A percentile compares a stretch with the other conserved stretches of the same genome.
These are phyloP conservation scores for Vanacampus margaritifer DNA, from an alignment of 2,113 vertebrate genomes.

Conservation along the genomic window DNA sequence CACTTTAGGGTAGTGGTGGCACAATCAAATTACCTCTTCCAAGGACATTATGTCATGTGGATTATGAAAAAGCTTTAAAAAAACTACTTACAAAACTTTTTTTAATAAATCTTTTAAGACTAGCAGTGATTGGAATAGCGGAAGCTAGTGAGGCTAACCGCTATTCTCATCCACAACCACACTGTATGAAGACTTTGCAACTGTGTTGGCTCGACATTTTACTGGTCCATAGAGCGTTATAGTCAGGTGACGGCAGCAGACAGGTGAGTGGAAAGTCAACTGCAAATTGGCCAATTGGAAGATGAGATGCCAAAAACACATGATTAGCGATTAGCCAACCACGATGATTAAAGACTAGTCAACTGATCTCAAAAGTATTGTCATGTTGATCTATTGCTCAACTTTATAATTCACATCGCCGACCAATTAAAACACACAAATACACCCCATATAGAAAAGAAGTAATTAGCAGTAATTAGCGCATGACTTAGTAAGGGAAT, in stretches of 20 bases:
- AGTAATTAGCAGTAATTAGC: conserved; percentile 71
- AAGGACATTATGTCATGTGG: background rate
- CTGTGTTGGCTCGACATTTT: too few species aligned
- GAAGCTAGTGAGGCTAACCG: too few species aligned
- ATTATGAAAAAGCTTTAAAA: background rate
- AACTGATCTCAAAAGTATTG: background rate
- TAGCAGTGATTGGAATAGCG: too few species aligned
- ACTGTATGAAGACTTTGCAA: too few species aligned
- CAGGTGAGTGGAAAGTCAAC: too few species aligned
- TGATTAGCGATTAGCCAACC: too few species aligned
- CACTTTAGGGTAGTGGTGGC: background rate
- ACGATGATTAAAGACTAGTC: background rate
- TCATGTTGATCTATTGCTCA: background rate
- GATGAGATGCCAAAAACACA: too few species aligned
- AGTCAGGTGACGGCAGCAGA: too few species aligned
- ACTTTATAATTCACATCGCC: background rate
- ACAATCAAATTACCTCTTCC: background rate
- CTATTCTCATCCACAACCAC: too few species aligned
- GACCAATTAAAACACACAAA: background rate
- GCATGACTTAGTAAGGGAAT: conserved; percentile 61
- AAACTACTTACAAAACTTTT: background rate
- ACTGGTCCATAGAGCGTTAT: too few species aligned
- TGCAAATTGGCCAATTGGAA: too few species aligned
- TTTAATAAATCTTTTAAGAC: too few species aligned
- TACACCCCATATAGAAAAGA: conserved; percentile 26